Percentiles rank a stretch among this genome's conserved stretches.
Evolutionary conservation across 2,888 invertebrate species (phyloP).

Genomic region (Phorcus lineatus): DNA sequence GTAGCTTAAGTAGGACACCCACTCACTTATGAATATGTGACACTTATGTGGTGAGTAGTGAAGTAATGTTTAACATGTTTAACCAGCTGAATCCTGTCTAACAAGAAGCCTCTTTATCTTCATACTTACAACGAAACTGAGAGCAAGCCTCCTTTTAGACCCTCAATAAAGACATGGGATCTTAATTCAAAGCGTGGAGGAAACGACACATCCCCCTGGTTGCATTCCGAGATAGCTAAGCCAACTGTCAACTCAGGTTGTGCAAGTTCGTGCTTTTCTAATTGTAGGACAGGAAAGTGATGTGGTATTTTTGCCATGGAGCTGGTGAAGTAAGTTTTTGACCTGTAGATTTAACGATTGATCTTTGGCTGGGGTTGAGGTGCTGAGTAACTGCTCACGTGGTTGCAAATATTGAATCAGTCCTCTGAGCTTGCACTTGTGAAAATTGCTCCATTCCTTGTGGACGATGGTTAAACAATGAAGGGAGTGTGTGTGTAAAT

Average conservation of each 20-base stretch:
- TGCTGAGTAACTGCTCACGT: constrained; percentile 20
- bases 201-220: background rate
- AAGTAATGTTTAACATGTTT: too few species aligned
- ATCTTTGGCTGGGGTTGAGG: background rate
- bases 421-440: constrained; percentile 24
- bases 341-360: constrained; percentile 4
- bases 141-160: too few species aligned
- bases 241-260: background rate
- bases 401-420: constrained; percentile 31
- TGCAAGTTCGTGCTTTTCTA: constrained; percentile 16
- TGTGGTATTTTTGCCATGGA: background rate
- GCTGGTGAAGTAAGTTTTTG: background rate
- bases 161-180: too few species aligned
- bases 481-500: constrained; percentile 26
- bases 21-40: too few species aligned
- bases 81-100: too few species aligned
- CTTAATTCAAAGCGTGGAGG: background rate
- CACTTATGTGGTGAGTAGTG: too few species aligned
- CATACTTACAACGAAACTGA: too few species aligned
- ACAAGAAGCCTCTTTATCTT: too few species aligned
- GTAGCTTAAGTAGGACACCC: too few species aligned
- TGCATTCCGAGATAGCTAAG: background rate
- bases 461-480: constrained; percentile 13
- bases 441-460: constrained; percentile 22
- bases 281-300: constrained; percentile 22